phyloP scores from a whole-genome alignment of 2,888 invertebrate genomes.

The Drosophila acutilabella region DNA sequence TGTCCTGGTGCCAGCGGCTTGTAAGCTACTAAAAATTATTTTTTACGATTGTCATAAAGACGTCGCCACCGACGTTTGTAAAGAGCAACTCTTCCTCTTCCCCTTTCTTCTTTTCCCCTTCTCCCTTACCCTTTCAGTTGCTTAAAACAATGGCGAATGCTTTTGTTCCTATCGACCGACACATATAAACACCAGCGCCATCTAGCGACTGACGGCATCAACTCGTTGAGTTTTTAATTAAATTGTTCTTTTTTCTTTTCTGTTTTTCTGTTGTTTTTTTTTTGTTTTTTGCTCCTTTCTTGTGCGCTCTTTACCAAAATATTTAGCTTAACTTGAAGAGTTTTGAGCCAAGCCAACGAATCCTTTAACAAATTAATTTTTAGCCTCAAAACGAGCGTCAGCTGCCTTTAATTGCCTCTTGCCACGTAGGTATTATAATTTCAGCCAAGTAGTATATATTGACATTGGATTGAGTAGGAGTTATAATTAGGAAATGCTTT shows the following conservation, averaged over 20 bases:
- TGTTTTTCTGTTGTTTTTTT: constrained; percentile 35
- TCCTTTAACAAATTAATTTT: constrained; percentile 76
- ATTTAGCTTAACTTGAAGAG: constrained; percentile 59
- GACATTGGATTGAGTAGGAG: constrained; percentile 40
- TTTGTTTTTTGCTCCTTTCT: constrained; percentile 23
- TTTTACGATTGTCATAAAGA: constrained; percentile 80
- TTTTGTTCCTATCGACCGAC: constrained; percentile 47
- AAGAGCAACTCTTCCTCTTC: constrained; percentile 9
- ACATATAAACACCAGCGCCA: constrained; percentile 35
- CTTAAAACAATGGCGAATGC: constrained; percentile 56
- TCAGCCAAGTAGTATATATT: constrained; percentile 31
- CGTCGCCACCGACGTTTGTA: constrained; percentile 56
- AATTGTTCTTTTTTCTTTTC: constrained; percentile 48
- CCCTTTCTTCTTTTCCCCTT: not conserved
- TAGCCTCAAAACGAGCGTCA: constrained; percentile 63
- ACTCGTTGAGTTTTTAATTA: constrained; percentile 71
- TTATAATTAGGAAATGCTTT: not conserved
- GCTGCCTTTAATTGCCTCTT: constrained; percentile 70
- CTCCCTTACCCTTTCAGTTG: constrained; percentile 17
- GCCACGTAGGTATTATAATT: constrained; percentile 53
- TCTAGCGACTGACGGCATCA: constrained; percentile 51
- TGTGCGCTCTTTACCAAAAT: constrained; percentile 59
- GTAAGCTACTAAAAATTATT: constrained; percentile 78
- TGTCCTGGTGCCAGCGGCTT: constrained; percentile 47
- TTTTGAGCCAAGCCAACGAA: constrained; percentile 41